Evolutionary conservation across 2,797 vertebrate species (phyloP), one percentile per base, ranked within the genome.

Genomic region (Acipenser oxyrinchus): DNA sequence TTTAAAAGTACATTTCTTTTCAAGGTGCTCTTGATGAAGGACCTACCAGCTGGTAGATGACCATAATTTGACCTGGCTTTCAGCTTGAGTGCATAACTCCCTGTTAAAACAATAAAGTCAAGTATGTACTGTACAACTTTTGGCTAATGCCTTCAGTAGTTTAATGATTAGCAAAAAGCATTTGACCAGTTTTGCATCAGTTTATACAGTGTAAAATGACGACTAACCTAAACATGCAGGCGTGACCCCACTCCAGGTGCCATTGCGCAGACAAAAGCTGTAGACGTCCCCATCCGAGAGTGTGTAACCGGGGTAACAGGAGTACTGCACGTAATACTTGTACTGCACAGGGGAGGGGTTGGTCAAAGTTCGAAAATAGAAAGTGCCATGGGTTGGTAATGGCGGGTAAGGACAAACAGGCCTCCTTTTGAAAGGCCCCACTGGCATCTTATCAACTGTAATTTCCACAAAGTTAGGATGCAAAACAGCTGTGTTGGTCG

Each of bases 251-350:
- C 82, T 90, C 88, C 88, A 90, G 1, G 52, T 67, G 37, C 79
- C 83, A 10, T 72, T 79, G 51, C 76, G 78, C 63, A 80, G 81
- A 68, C 88, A 90, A 70, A 76, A 87, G 67, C 83, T 89, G 73
- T 79, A 71, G 6, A 76, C 59, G 6, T 87, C 85, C 49, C 88
- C 86, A 57, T 79, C 70, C 69, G 81, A 81, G 73, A 90, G 72
- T 0, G 80, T 84, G 53, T 86, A 87, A 50, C 85, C 86, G 11
- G 83, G 76, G 57, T 84, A 84, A 74, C 88, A 90, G 63, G 78
- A 78, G 3, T 88, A 90, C 64, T 86, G 81, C 37, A 89, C 77
- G 66, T 85, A 87, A 66, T 85, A 77, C 57, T 68, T 82, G 73
- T 82, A 81, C 37, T 85, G 81, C 67, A 63, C 51, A 1, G 76